These are phyloP conservation scores for Ammodytes dubius DNA, from an alignment of 2,113 vertebrate genomes.

Conservation along the genomic window DNA sequence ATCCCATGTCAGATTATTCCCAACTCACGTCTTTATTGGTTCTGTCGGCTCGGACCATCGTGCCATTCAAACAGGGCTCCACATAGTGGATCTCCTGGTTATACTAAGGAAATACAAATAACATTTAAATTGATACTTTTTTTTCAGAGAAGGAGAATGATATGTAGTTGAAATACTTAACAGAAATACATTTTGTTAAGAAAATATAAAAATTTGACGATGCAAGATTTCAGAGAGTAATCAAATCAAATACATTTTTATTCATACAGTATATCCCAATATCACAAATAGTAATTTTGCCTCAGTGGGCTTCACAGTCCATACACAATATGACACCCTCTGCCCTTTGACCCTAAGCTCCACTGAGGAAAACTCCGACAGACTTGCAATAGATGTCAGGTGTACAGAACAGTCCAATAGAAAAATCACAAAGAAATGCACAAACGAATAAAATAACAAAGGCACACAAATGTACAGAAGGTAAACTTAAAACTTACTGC, in stretches of 20 bases:
- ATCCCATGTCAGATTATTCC: slow-evolving; percentile 8
- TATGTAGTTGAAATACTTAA: not conserved
- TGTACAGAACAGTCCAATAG: not conserved
- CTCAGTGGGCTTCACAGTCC: too few species aligned
- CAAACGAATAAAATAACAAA: not conserved
- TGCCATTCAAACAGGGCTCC: slow-evolving; percentile 97
- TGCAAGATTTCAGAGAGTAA: too few species aligned
- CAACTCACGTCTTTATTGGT: slow-evolving; percentile 96
- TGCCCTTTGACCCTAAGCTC: too few species aligned
- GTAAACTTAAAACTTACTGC: slow-evolving; percentile 84
- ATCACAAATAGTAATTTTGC: too few species aligned
- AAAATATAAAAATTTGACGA: not conserved
- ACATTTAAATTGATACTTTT: slow-evolving; percentile 3
- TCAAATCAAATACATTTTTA: too few species aligned
- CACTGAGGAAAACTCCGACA: too few species aligned
- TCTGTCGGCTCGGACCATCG: slow-evolving; percentile 95
- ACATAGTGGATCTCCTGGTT: slow-evolving; percentile 98
- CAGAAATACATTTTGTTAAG: slow-evolving; percentile 7
- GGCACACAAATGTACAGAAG: not conserved
- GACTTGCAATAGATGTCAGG: not conserved
- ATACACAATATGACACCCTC: too few species aligned
- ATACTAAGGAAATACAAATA: slow-evolving; percentile 86
- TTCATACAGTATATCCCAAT: too few species aligned
- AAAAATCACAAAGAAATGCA: not conserved
- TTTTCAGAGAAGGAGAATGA: not conserved